Percentiles rank a stretch among this genome's conserved stretches.
phyloP scores from a whole-genome alignment of 2,888 invertebrate species.

The Chydorus sphaericus region DNA sequence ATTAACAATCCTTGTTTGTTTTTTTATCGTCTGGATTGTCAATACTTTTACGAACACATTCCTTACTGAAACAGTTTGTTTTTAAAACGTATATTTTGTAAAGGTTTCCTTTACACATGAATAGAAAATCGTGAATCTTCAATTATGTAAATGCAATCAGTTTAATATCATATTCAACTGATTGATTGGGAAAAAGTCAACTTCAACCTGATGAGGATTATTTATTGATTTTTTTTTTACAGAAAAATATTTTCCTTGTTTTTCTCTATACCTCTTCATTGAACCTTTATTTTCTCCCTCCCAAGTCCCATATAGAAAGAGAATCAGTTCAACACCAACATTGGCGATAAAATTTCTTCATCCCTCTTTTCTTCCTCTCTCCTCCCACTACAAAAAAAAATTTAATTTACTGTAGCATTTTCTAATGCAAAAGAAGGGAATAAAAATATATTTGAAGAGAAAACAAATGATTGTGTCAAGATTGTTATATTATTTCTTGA shows the following conservation, averaged over 20 bases:
- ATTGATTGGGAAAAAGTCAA: slow-evolving; percentile 1
- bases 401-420: neutral
- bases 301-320: neutral
- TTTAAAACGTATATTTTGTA: too few species aligned
- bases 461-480: neutral
- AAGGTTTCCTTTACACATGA: too few species aligned
- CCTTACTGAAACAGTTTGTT: too few species aligned
- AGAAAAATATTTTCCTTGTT: neutral
- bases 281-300: neutral
- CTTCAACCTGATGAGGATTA: slow-evolving; percentile 9
- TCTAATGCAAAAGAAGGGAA: slow-evolving; percentile 3
- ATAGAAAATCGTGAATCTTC: too few species aligned
- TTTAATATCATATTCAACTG: too few species aligned
- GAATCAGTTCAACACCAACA: neutral
- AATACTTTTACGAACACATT: too few species aligned
- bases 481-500: neutral
- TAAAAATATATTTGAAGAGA: slow-evolving; percentile 1
- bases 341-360: neutral
- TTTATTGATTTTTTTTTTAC: slow-evolving; percentile 8
- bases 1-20: too few species aligned
- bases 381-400: neutral
- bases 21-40: too few species aligned
- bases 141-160: too few species aligned
- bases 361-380: too few species aligned
- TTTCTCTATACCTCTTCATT: slow-evolving; percentile 1